Evolutionary conservation across 2,113 vertebrate genomes (phyloP).

Genomic region (Vicugna pacos): DNA sequence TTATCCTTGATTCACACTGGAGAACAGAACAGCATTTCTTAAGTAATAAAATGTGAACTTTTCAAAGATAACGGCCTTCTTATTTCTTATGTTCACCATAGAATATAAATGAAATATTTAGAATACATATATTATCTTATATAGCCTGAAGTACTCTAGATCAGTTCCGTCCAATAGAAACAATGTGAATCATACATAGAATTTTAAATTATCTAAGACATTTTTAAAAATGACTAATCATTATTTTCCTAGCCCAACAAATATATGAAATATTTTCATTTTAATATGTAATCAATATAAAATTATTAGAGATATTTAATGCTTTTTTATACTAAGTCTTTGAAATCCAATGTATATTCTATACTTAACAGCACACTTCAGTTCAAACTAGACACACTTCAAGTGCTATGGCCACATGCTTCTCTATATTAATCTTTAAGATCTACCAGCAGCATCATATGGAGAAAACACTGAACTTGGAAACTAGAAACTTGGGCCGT

Average conservation of each 20-base stretch:
- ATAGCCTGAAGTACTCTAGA: not conserved
- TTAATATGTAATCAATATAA: constrained; percentile 17
- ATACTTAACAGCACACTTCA: not conserved
- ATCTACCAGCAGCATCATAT: not conserved
- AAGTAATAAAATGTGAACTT: not conserved
- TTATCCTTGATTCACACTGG: not conserved
- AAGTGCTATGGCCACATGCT: not conserved
- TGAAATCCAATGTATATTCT: not conserved
- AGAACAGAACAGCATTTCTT: not conserved
- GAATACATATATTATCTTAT: not conserved
- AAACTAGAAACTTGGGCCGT: not conserved
- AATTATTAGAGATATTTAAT: not conserved
- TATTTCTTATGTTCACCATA: not conserved
- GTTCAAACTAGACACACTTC: not conserved
- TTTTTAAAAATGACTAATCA: not conserved
- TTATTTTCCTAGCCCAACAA: not conserved
- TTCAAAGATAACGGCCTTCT: not conserved
- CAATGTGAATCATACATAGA: not conserved
- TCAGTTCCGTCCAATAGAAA: not conserved
- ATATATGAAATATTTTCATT: constrained; percentile 34
- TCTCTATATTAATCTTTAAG: not conserved
- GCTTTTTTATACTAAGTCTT: not conserved
- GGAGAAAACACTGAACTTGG: not conserved
- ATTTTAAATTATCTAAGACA: not conserved
- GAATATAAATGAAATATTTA: not conserved